Conservation (phyloP, 64 coral and sea anemone species). For the Orbicella faveolata region DNA sequence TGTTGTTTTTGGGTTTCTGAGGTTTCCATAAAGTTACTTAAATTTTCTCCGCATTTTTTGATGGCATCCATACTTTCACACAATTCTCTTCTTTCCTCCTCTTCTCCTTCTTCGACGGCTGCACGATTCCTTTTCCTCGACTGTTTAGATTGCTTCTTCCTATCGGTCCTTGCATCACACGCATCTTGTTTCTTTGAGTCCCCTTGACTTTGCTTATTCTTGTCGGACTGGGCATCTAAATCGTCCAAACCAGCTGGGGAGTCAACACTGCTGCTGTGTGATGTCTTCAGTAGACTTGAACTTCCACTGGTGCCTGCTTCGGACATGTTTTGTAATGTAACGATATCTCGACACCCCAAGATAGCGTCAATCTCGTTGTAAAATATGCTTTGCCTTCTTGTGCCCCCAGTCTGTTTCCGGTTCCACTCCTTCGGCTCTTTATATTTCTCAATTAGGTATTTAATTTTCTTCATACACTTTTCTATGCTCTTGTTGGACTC, state of each 20-base stretch:
- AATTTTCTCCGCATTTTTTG: slow-evolving; percentile 18
- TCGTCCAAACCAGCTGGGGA: neutral
- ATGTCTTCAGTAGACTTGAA: neutral
- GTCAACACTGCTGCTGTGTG: too few species aligned
- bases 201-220: neutral
- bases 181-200: neutral
- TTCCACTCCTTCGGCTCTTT: neutral
- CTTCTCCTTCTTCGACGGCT: neutral
- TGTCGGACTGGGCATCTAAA: too few species aligned
- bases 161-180: neutral
- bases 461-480: neutral
- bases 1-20: neutral
- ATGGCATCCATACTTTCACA: neutral
- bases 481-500: neutral
- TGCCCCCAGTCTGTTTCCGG: neutral
- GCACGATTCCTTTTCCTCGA: slow-evolving; percentile 4
- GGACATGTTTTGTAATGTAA: slow-evolving; percentile 1
- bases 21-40: slow-evolving; percentile 13
- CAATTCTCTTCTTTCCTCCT: slow-evolving; percentile 18
- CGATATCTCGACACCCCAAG: neutral
- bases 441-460: slow-evolving; percentile 11
- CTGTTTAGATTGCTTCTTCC: slow-evolving; percentile 1
- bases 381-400: neutral
- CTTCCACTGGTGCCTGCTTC: neutral
- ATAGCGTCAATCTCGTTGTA: neutral